Conservation (phyloP, 1,140 invertebrate genomes). For the Ips nitidus region DNA sequence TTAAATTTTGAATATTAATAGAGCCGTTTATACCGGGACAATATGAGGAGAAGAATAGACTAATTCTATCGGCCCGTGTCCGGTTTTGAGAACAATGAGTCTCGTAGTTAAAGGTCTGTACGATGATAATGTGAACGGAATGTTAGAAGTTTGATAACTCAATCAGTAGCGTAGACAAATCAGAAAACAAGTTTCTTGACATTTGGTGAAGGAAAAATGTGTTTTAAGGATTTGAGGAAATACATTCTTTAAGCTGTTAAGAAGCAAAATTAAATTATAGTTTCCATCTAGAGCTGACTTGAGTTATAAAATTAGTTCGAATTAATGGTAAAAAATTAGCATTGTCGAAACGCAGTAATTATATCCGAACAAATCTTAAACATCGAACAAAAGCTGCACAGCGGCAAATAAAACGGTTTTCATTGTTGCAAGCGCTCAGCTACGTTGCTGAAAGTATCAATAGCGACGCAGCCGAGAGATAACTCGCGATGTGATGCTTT, state of each 20-base stretch:
- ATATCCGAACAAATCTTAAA: constrained; percentile 28
- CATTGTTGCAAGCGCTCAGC: constrained; percentile 27
- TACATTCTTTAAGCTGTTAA: no score
- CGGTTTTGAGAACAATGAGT: constrained; percentile 16
- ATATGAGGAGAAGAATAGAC: constrained; percentile 25
- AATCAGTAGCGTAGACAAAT: no score
- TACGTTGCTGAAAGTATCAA: constrained; percentile 49
- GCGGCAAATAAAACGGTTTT: constrained; percentile 29
- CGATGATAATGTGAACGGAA: background rate
- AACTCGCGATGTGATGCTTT: constrained; percentile 52
- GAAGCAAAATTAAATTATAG: no score
- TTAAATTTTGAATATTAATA: constrained; percentile 34
- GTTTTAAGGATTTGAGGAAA: no score
- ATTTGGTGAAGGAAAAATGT: no score
- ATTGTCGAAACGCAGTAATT: constrained; percentile 10
- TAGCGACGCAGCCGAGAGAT: constrained; percentile 48
- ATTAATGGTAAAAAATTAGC: background rate
- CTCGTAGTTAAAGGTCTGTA: background rate
- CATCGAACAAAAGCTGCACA: constrained; percentile 19
- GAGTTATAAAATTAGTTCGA: no score
- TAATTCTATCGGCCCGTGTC: constrained; percentile 28
- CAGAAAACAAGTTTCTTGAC: no score
- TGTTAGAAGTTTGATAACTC: no score
- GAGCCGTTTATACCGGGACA: constrained; percentile 20
- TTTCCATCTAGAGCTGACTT: no score